Conservation (phyloP, 2,113 vertebrate genomes). For the Geococcyx californianus region DNA sequence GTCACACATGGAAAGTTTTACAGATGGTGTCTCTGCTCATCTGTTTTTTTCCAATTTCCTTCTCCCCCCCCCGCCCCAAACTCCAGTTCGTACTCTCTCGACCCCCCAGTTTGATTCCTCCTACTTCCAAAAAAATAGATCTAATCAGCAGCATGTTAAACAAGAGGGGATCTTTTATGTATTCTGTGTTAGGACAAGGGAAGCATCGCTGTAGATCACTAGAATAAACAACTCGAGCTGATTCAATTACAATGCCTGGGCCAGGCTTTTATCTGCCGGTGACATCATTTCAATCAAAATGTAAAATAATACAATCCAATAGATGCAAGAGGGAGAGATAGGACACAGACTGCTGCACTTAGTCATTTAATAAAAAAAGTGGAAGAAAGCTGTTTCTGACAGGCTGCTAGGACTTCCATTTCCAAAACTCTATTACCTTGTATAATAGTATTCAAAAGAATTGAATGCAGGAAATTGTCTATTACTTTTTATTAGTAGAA, state of each 20-base stretch:
- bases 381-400: slow-evolving; percentile 79
- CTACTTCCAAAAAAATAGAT: slow-evolving; percentile 80
- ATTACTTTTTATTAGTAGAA: slow-evolving; percentile 90
- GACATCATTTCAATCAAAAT: slow-evolving; percentile 99
- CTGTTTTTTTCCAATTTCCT: slow-evolving; percentile 32
- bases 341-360: slow-evolving; percentile 94
- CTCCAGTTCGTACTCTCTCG: slow-evolving; percentile 20
- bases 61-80: neutral
- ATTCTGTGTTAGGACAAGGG: slow-evolving; percentile 89
- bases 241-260: slow-evolving; percentile 94
- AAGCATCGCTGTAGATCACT: slow-evolving; percentile 88
- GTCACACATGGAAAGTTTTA: slow-evolving; percentile 90
- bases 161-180: slow-evolving; percentile 95
- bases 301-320: slow-evolving; percentile 99
- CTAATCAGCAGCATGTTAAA: slow-evolving; percentile 93
- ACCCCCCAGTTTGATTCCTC: slow-evolving; percentile 30
- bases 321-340: slow-evolving; percentile 90
- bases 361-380: slow-evolving; percentile 87
- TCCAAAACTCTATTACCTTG: slow-evolving; percentile 91
- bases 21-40: slow-evolving; percentile 82
- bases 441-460: slow-evolving; percentile 88
- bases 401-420: slow-evolving; percentile 86
- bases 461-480: slow-evolving; percentile 85
- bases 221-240: slow-evolving; percentile 94
- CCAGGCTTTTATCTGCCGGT: slow-evolving; percentile 90